phyloP scores from a whole-genome alignment of 2,888 invertebrate species.

The Apamea crenata region DNA sequence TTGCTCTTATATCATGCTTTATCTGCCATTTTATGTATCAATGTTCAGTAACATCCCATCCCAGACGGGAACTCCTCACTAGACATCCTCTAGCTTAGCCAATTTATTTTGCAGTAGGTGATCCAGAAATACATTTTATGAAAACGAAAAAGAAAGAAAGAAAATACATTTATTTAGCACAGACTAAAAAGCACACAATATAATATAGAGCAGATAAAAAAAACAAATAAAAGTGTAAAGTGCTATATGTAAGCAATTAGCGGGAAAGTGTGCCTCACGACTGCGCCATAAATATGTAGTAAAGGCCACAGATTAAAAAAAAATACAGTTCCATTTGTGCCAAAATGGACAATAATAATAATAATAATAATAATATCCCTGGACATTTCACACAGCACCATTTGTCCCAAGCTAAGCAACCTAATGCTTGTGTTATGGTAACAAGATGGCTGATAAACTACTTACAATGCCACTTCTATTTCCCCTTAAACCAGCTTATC shows the following conservation, averaged over 20 bases:
- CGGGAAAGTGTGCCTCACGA: not conserved
- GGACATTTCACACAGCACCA: too few relatives aligned
- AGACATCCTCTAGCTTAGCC: not conserved
- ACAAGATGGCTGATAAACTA: too few relatives aligned
- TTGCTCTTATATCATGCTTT: not conserved
- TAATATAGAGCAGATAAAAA: not conserved
- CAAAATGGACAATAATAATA: not conserved
- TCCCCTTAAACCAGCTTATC: conserved; percentile 8
- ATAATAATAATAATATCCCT: too few relatives aligned
- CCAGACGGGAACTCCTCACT: not conserved
- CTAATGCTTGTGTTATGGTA: too few relatives aligned
- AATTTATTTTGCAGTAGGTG: not conserved
- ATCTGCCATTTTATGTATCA: too few relatives aligned
- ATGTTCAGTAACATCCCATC: not conserved
- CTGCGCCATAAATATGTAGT: not conserved
- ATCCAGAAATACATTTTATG: not conserved
- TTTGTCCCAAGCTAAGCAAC: too few relatives aligned
- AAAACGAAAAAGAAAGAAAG: not conserved
- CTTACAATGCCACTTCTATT: too few relatives aligned
- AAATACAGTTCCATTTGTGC: not conserved
- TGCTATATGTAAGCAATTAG: not conserved
- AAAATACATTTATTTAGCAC: not conserved
- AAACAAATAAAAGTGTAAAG: not conserved
- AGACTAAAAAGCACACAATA: not conserved
- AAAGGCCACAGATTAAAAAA: not conserved